A percentile compares a stretch with the other conserved stretches of the same genome.
phyloP scores from a whole-genome alignment of 2,113 vertebrate genomes.

The Alectura lathami region DNA sequence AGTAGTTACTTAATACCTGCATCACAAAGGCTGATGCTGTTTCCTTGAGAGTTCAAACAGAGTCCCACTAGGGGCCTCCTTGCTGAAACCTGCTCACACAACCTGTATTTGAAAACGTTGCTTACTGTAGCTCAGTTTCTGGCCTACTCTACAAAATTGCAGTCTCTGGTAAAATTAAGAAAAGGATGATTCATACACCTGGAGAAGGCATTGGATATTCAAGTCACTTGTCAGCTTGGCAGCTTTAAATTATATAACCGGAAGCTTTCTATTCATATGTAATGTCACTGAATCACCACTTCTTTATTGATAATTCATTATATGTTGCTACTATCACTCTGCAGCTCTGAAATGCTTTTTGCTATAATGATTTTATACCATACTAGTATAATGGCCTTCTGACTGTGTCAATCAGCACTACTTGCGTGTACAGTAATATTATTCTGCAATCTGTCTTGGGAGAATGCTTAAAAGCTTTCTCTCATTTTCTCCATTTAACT shows the following conservation, averaged over 20 bases:
- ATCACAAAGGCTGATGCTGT: not conserved
- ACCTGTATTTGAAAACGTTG: not conserved
- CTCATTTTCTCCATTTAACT: constrained; percentile 85
- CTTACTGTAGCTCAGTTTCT: not conserved
- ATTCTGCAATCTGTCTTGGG: constrained; percentile 80
- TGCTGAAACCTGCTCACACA: not conserved
- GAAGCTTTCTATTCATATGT: constrained; percentile 78
- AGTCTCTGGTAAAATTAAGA: not conserved
- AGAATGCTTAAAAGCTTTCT: constrained; percentile 85
- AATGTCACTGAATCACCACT: constrained; percentile 74
- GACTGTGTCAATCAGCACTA: constrained; percentile 70
- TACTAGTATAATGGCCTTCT: constrained; percentile 78
- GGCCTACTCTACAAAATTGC: not conserved
- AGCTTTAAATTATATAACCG: constrained; percentile 76
- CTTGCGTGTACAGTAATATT: constrained; percentile 77
- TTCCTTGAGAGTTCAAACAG: not conserved
- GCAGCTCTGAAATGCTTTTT: constrained; percentile 77
- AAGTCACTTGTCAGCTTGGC: constrained; percentile 70
- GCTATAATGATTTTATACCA: constrained; percentile 78
- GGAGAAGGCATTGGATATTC: constrained; percentile 65
- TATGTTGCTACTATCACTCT: constrained; percentile 66
- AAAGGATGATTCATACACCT: constrained; percentile 54
- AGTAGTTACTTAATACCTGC: not conserved
- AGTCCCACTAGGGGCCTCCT: not conserved
- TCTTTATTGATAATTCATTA: constrained; percentile 84